phyloP scores from a whole-genome alignment of 2,113 vertebrate species.

The Morone chrysops region DNA sequence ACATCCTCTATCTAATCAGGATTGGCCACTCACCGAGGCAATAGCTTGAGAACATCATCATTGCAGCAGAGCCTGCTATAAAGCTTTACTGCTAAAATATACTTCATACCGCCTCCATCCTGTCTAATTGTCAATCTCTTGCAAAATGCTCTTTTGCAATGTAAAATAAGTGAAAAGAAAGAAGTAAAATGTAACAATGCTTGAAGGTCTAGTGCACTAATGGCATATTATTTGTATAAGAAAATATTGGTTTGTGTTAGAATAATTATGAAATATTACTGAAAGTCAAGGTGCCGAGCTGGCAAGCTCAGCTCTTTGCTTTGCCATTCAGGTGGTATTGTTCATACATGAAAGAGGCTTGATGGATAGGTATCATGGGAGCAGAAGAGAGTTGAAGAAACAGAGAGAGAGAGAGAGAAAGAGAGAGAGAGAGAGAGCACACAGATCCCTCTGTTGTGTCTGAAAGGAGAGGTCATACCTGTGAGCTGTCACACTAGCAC shows the following conservation, averaged over 20 bases:
- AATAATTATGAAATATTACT: background rate
- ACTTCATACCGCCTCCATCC: background rate
- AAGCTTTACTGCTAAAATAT: background rate
- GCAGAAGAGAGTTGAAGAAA: background rate
- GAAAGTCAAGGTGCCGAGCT: background rate
- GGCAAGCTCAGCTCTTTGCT: constrained; percentile 5
- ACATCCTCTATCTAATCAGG: constrained; percentile 12
- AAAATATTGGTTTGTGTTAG: background rate
- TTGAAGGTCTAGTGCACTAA: background rate
- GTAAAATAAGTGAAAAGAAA: background rate
- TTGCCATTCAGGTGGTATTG: constrained; percentile 16
- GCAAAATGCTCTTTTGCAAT: background rate
- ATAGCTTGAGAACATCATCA: background rate
- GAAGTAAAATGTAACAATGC: background rate
- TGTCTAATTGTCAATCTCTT: background rate
- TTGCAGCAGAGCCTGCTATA: background rate
- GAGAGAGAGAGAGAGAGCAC: background rate
- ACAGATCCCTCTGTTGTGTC: background rate
- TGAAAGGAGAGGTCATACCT: constrained; percentile 5
- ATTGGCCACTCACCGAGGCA: background rate
- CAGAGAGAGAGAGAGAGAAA: background rate
- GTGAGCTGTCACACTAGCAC: background rate
- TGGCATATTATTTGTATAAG: too few species aligned
- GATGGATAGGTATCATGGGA: constrained; percentile 25
- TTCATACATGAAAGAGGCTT: constrained; percentile 9